Conservation (phyloP, 2,888 invertebrate genomes). For the Plebejus melissa region DNA sequence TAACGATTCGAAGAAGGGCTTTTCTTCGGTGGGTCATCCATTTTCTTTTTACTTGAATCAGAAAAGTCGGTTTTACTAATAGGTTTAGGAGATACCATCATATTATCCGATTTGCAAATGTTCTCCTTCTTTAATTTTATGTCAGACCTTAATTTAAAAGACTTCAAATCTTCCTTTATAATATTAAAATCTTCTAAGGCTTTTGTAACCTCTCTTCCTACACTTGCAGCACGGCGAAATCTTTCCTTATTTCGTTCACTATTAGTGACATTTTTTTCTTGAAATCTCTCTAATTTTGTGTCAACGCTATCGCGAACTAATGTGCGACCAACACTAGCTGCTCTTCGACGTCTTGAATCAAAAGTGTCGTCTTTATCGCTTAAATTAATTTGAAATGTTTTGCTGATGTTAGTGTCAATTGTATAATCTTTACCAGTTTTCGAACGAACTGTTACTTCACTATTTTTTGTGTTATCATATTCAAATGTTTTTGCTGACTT, state of each 20-base stretch:
- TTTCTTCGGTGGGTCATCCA: constrained; percentile 32
- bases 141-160: constrained; percentile 44
- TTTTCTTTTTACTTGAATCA: constrained; percentile 41
- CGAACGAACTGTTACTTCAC: constrained; percentile 48
- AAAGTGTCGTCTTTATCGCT: constrained; percentile 40
- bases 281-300: constrained; percentile 27
- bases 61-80: constrained; percentile 30
- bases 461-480: constrained; percentile 40
- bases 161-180: constrained; percentile 61
- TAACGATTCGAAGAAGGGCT: constrained; percentile 37
- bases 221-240: constrained; percentile 58
- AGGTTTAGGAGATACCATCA: constrained; percentile 27
- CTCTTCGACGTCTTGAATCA: constrained; percentile 55
- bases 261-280: constrained; percentile 11
- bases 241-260: constrained; percentile 37
- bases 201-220: constrained; percentile 50
- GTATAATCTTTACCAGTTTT: constrained; percentile 53
- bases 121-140: constrained; percentile 36
- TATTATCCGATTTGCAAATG: constrained; percentile 29
- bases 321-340: constrained; percentile 62
- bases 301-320: constrained; percentile 37
- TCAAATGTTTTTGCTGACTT: constrained; percentile 12
- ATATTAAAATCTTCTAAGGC: constrained; percentile 51
- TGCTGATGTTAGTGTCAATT: constrained; percentile 63
- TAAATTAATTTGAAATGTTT: constrained; percentile 56